Evolutionary conservation across 1,140 invertebrate genomes (phyloP).

Genomic region (Euwallacea similis): DNA sequence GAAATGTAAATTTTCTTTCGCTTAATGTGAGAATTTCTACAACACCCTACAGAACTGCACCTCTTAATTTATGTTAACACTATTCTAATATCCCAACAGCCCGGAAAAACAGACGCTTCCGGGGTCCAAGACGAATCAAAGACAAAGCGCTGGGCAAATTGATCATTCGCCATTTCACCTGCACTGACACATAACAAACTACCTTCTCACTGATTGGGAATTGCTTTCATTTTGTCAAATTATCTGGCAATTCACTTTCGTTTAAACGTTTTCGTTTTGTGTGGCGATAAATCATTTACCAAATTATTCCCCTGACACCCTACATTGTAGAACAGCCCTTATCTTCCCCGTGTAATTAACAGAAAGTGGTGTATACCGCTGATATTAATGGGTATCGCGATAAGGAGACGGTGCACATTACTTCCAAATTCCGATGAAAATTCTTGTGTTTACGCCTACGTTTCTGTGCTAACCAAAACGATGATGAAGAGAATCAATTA

Average conservation of each 20-base stretch:
- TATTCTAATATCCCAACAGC: too few relatives aligned
- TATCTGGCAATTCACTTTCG: conserved; percentile 18
- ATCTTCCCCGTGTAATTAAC: conserved; percentile 26
- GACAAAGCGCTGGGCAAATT: background rate
- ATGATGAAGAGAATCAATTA: too few relatives aligned
- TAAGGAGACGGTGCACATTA: conserved; percentile 11
- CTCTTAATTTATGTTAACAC: too few relatives aligned
- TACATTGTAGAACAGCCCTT: conserved; percentile 18
- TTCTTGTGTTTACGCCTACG: background rate
- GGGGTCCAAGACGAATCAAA: background rate
- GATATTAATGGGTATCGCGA: conserved; percentile 26
- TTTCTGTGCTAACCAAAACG: too few relatives aligned
- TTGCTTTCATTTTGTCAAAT: conserved; percentile 15
- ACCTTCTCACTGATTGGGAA: background rate
- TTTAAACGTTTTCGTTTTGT: conserved; percentile 12
- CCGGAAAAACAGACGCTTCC: too few relatives aligned
- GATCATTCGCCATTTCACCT: background rate
- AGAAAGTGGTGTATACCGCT: conserved; percentile 21
- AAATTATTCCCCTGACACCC: conserved; percentile 6
- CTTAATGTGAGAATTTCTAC: too few relatives aligned
- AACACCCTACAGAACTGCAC: too few relatives aligned
- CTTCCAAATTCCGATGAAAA: conserved; percentile 7
- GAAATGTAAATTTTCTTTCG: too few relatives aligned
- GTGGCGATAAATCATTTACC: conserved; percentile 22
- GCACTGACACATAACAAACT: conserved; percentile 3